Conservation (phyloP, 2,888 invertebrate genomes). For the Pandemis heparana region DNA sequence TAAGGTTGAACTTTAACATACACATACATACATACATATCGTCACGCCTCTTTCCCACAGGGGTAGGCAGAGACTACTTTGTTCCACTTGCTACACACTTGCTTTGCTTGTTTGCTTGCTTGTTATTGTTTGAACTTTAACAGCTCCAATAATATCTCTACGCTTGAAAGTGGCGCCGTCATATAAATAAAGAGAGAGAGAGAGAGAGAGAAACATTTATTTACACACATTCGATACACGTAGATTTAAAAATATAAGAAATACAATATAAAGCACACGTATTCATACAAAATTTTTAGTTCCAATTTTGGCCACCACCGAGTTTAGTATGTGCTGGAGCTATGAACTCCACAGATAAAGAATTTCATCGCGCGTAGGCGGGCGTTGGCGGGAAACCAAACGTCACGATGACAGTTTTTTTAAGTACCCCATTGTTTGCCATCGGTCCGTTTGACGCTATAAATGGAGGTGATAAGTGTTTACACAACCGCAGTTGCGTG, state of each 20-base stretch:
- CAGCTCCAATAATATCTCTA: not conserved
- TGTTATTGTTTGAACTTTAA: not conserved
- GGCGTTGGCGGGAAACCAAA: slow-evolving; percentile 58
- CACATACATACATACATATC: too few relatives aligned
- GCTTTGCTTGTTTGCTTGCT: too few relatives aligned
- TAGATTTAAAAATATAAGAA: too few relatives aligned
- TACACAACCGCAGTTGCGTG: slow-evolving; percentile 50
- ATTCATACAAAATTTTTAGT: not conserved
- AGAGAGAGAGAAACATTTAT: too few relatives aligned
- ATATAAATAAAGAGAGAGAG: too few relatives aligned
- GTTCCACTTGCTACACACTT: too few relatives aligned
- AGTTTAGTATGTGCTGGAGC: slow-evolving; percentile 19
- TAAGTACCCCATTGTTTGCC: slow-evolving; percentile 48
- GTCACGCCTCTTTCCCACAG: too few relatives aligned
- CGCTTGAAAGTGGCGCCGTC: not conserved
- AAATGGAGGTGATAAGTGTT: slow-evolving; percentile 54
- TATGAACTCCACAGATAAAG: slow-evolving; percentile 36
- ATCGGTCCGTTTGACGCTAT: slow-evolving; percentile 54
- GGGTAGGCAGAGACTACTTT: too few relatives aligned
- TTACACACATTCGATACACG: too few relatives aligned
- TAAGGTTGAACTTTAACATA: too few relatives aligned
- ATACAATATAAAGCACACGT: not conserved
- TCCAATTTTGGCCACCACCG: slow-evolving; percentile 11
- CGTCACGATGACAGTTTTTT: slow-evolving; percentile 59
- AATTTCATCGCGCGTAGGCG: slow-evolving; percentile 43